phyloP scores from a whole-genome alignment of 2,888 invertebrate species.

The Patella depressa region DNA sequence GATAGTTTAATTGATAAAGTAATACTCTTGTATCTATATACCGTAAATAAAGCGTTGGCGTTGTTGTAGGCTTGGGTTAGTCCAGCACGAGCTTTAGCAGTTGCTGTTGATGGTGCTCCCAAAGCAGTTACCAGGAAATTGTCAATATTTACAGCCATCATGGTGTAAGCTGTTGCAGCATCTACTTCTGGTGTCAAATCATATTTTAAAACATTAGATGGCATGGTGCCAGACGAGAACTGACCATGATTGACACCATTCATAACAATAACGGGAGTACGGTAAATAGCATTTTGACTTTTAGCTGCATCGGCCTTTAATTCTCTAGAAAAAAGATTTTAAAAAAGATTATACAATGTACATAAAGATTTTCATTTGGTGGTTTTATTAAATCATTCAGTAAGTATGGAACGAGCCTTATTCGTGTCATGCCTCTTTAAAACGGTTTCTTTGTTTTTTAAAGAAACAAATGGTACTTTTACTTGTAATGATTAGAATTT shows the following conservation, averaged over 20 bases:
- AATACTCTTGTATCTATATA: neutral
- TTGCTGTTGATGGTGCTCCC: neutral
- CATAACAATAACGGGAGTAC: conserved; percentile 50
- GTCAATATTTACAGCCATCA: conserved; percentile 42
- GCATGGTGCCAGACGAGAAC: conserved; percentile 54
- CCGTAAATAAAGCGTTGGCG: conserved; percentile 1
- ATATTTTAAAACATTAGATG: conserved; percentile 40
- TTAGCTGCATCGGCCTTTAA: conserved; percentile 26
- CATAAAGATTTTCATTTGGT: no score
- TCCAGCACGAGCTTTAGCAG: conserved; percentile 15
- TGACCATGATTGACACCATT: conserved; percentile 50
- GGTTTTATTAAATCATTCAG: no score
- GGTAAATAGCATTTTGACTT: conserved; percentile 33
- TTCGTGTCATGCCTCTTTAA: no score
- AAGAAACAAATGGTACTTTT: no score
- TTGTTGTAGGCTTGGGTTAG: conserved; percentile 11
- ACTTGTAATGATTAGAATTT: no score
- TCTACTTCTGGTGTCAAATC: conserved; percentile 49
- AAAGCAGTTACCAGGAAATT: conserved; percentile 42
- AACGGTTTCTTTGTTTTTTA: no score
- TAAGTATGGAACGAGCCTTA: no score
- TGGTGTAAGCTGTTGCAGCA: conserved; percentile 37
- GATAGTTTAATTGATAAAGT: no score
- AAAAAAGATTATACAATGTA: neutral
- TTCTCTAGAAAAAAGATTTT: conserved; percentile 26